These are phyloP conservation scores for Zenarchopterus dispar DNA, from an alignment of 2,797 vertebrate genomes.

Conservation along the genomic window DNA sequence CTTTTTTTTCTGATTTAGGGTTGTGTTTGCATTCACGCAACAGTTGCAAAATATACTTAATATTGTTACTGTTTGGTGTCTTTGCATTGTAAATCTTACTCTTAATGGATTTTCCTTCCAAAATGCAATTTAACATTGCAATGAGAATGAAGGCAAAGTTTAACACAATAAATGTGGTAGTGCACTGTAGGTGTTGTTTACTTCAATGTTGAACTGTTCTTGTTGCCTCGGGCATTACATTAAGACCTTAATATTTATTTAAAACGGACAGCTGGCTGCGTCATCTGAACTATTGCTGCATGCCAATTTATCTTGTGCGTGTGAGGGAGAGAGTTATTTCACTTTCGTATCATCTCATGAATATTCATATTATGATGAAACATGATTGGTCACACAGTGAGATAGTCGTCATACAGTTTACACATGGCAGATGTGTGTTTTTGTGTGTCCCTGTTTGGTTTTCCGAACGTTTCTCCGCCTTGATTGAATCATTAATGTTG, in stretches of 20 bases:
- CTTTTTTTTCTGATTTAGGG: too few species aligned
- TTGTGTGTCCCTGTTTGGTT: constrained; percentile 18
- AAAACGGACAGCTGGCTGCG: constrained; percentile 73
- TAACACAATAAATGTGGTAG: too few species aligned
- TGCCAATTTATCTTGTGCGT: constrained; percentile 56
- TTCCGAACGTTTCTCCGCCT: constrained; percentile 13
- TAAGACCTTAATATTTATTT: constrained; percentile 46
- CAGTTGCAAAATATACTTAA: too few species aligned
- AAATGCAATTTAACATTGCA: too few species aligned
- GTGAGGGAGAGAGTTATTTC: background rate
- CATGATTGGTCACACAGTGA: constrained; percentile 72
- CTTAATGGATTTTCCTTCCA: too few species aligned
- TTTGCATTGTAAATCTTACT: too few species aligned
- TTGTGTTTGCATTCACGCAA: too few species aligned
- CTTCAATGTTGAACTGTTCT: background rate
- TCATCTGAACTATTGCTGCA: constrained; percentile 68
- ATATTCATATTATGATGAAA: constrained; percentile 77
- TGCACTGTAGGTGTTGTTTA: too few species aligned
- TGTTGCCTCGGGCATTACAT: constrained; percentile 28
- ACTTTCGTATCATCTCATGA: constrained; percentile 41
- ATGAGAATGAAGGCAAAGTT: too few species aligned
- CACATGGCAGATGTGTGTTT: constrained; percentile 13
- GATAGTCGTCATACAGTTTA: constrained; percentile 60
- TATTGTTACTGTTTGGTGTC: too few species aligned
- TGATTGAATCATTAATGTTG: background rate